Evolutionary conservation across 23 tunicate genomes (phyloP).

Genomic region (Ascidia mentula): DNA sequence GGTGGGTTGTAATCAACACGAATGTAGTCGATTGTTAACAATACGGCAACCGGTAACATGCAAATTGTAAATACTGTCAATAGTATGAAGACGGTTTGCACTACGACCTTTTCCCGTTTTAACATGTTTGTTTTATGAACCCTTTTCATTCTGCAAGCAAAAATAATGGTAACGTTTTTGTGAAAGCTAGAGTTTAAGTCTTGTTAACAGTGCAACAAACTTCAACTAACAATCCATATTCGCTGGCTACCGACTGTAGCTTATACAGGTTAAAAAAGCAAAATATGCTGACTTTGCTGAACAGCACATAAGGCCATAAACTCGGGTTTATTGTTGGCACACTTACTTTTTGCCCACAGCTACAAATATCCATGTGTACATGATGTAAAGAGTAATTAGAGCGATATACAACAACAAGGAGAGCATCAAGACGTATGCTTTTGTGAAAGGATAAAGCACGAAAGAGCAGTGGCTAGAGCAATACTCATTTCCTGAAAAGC

Average conservation of each 20-base stretch:
- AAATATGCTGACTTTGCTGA: neutral
- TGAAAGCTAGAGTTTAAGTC: too few relatives aligned
- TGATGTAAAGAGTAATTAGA: constrained; percentile 32
- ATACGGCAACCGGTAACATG: constrained; percentile 54
- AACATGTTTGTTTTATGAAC: constrained; percentile 6
- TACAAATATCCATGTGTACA: constrained; percentile 56
- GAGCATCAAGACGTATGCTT: constrained; percentile 55
- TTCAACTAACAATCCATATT: too few relatives aligned
- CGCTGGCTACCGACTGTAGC: too few relatives aligned
- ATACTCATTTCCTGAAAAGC: constrained; percentile 30
- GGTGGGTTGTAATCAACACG: constrained; percentile 15
- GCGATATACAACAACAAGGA: constrained; percentile 38
- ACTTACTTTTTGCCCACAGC: constrained; percentile 68
- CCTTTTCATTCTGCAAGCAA: constrained; percentile 23
- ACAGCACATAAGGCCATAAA: neutral
- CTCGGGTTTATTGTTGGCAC: neutral
- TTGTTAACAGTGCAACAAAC: too few relatives aligned
- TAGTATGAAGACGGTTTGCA: constrained; percentile 37
- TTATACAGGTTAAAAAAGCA: too few relatives aligned
- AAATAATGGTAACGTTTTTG: neutral
- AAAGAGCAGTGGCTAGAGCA: constrained; percentile 48
- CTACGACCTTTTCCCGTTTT: constrained; percentile 24
- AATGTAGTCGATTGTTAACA: constrained; percentile 52
- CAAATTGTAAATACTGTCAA: constrained; percentile 49
- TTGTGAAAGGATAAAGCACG: constrained; percentile 69